Conservation (phyloP, 2,797 vertebrate genomes). For the Ctenochaetus hawaiiensis region DNA sequence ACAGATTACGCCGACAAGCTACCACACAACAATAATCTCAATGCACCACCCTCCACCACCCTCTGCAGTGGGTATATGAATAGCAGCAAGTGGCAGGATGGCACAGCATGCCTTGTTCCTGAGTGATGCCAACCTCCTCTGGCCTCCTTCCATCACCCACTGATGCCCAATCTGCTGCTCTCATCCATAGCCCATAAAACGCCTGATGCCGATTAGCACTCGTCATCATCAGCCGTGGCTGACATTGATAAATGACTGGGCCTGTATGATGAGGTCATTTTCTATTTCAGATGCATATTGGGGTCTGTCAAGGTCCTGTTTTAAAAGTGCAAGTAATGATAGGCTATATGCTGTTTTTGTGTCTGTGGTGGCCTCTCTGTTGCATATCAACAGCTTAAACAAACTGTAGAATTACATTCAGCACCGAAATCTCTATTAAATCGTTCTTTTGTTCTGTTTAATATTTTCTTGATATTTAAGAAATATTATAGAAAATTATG, state of each 20-base stretch:
- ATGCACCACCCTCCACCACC: background rate
- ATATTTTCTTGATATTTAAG: background rate
- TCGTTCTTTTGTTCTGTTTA: background rate
- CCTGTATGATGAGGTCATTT: constrained; percentile 22
- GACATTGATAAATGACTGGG: constrained; percentile 36
- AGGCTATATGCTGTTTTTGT: background rate
- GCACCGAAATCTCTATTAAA: background rate
- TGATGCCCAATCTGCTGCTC: constrained; percentile 82
- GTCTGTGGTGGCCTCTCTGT: background rate
- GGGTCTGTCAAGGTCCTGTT: background rate
- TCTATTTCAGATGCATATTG: background rate
- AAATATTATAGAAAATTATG: background rate
- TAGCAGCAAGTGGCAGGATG: constrained; percentile 84
- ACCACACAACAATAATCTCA: background rate
- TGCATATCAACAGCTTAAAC: background rate
- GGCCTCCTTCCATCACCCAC: constrained; percentile 81
- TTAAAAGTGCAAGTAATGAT: background rate
- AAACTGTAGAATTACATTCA: background rate
- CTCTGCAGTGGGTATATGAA: constrained; percentile 73
- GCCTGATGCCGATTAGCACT: constrained; percentile 59
- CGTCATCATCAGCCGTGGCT: constrained; percentile 52
- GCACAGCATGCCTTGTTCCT: constrained; percentile 83
- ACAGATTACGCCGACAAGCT: constrained; percentile 23
- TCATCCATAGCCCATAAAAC: constrained; percentile 56
- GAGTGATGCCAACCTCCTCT: constrained; percentile 78